phyloP scores from a whole-genome alignment of 2,888 invertebrate genomes.

The Lordiphosa fenestrarum region DNA sequence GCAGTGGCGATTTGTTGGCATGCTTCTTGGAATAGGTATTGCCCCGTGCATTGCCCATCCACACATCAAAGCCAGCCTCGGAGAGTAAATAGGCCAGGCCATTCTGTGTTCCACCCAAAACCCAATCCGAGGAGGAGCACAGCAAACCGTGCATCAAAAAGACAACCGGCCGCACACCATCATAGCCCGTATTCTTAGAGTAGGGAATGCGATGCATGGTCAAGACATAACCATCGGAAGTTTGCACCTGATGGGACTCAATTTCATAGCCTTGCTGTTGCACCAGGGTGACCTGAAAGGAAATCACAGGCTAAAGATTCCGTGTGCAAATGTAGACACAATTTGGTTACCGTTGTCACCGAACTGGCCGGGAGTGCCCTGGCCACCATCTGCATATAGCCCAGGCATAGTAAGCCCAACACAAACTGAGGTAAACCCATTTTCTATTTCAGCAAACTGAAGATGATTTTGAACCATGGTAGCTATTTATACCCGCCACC shows the following conservation, averaged over 20 bases:
- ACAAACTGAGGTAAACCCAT: too few relatives aligned
- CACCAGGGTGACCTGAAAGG: conserved; percentile 30
- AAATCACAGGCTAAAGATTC: too few relatives aligned
- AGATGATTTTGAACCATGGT: too few relatives aligned
- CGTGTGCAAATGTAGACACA: too few relatives aligned
- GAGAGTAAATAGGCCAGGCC: conserved; percentile 66
- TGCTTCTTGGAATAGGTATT: conserved; percentile 71
- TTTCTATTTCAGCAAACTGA: too few relatives aligned
- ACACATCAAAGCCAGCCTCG: conserved; percentile 73
- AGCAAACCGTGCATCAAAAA: conserved; percentile 75
- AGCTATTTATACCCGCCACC: too few relatives aligned
- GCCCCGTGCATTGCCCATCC: conserved; percentile 75
- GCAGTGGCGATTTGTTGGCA: conserved; percentile 42
- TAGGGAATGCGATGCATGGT: conserved; percentile 75
- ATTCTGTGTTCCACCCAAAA: conserved; percentile 55
- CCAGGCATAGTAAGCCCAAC: too few relatives aligned
- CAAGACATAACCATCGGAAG: conserved; percentile 72
- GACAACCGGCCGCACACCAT: conserved; percentile 49
- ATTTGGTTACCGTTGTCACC: too few relatives aligned
- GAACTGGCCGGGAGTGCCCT: too few relatives aligned
- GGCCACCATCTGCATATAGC: too few relatives aligned
- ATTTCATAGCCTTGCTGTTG: conserved; percentile 61
- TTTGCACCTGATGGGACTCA: conserved; percentile 83
- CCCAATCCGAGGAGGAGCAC: conserved; percentile 75
- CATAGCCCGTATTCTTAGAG: conserved; percentile 43